Conservation (phyloP, 2,113 vertebrate genomes). For the Parotia lawesii region DNA sequence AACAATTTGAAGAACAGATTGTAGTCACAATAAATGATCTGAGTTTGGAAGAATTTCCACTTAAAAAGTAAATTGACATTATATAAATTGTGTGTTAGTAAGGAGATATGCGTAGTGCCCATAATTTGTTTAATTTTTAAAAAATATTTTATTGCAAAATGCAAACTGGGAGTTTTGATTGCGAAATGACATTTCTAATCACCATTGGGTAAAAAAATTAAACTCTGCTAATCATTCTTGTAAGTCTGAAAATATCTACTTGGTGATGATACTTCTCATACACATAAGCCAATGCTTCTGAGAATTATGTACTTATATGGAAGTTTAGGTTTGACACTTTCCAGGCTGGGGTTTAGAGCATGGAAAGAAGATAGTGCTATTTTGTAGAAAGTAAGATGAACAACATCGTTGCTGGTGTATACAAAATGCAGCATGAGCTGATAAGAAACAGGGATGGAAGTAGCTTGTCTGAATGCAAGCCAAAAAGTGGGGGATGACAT, state of each 20-base stretch:
- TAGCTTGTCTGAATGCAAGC: neutral
- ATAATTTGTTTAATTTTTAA: neutral
- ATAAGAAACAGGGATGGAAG: conserved; percentile 4
- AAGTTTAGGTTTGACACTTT: neutral
- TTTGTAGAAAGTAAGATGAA: neutral
- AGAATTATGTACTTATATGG: neutral
- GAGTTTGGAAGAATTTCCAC: neutral
- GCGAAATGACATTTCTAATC: neutral
- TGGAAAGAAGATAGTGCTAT: neutral
- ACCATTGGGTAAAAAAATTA: neutral
- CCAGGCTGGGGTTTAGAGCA: neutral
- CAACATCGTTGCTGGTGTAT: neutral
- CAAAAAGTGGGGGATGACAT: neutral
- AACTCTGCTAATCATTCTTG: neutral
- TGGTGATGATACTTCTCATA: neutral
- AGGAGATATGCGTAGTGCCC: neutral
- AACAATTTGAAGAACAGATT: neutral
- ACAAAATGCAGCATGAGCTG: neutral
- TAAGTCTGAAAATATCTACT: neutral
- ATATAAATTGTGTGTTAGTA: neutral
- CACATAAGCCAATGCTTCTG: neutral
- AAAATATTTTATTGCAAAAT: neutral
- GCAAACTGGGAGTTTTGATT: neutral
- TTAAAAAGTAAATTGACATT: neutral
- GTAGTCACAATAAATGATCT: neutral